A percentile compares a stretch with the other conserved stretches of the same genome.
Evolutionary conservation across 2,113 vertebrate species (phyloP).

Genomic region (Bathybates hornii): DNA sequence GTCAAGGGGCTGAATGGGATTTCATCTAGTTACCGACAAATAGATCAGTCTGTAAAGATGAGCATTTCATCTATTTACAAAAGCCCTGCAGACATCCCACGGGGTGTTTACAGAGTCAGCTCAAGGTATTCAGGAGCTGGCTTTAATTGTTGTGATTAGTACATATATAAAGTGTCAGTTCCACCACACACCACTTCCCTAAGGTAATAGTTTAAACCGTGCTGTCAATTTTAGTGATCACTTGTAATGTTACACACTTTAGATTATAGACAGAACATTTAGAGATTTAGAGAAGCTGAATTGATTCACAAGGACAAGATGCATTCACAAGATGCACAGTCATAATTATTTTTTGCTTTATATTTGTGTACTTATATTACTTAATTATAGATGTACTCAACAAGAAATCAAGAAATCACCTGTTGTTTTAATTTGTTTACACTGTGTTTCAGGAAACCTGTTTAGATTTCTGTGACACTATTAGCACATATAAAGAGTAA

Average conservation of each 20-base stretch:
- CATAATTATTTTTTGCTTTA: not conserved
- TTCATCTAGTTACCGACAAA: conserved; percentile 87
- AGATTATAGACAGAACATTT: conserved; percentile 19
- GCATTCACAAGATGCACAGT: not conserved
- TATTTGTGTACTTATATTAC: not conserved
- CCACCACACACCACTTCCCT: conserved; percentile 62
- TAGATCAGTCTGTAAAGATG: conserved; percentile 86
- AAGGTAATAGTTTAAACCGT: conserved; percentile 9
- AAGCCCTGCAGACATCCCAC: conserved; percentile 83
- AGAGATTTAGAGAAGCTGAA: conserved; percentile 5
- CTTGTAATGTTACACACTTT: not conserved
- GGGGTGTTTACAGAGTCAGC: conserved; percentile 84
- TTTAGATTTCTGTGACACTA: not conserved
- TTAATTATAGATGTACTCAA: not conserved
- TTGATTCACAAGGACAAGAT: not conserved
- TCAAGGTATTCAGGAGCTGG: conserved; percentile 84
- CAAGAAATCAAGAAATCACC: not conserved
- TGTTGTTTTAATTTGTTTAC: not conserved
- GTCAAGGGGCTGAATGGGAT: conserved; percentile 83
- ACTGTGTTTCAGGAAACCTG: not conserved
- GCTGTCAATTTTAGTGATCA: conserved; percentile 29
- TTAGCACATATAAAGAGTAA: not conserved
- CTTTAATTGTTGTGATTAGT: conserved; percentile 91
- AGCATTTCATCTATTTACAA: conserved; percentile 90
- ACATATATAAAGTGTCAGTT: conserved; percentile 71